These are phyloP conservation scores for Microcebus ravelobensis DNA, from an alignment of 2,113 vertebrate genomes.

Conservation along the genomic window DNA sequence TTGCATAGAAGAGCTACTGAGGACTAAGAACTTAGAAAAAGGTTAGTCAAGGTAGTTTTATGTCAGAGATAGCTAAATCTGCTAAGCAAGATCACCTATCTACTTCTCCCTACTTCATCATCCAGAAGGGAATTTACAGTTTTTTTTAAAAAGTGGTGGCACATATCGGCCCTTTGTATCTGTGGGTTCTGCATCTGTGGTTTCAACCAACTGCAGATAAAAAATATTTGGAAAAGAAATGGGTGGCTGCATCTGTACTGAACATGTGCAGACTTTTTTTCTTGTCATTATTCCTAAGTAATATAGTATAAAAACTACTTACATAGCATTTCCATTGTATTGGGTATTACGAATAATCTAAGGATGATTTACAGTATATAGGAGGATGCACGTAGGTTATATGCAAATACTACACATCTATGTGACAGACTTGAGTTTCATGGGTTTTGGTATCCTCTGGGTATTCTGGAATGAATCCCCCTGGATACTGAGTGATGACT, in stretches of 20 bases:
- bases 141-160: not conserved
- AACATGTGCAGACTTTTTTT: not conserved
- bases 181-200: not conserved
- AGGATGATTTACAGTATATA: not conserved
- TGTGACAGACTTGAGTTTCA: not conserved
- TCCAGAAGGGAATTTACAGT: not conserved
- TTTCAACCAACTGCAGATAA: not conserved
- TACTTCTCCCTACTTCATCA: not conserved
- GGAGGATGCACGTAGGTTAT: not conserved
- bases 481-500: not conserved
- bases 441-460: not conserved
- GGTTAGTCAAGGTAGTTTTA: not conserved
- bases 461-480: not conserved
- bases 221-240: not conserved
- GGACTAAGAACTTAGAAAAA: constrained; percentile 29
- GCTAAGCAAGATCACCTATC: not conserved
- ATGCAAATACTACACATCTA: not conserved
- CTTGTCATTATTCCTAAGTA: not conserved
- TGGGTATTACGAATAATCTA: not conserved
- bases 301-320: not conserved
- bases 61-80: not conserved
- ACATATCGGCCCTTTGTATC: not conserved
- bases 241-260: not conserved
- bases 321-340: not conserved
- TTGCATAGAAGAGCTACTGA: not conserved